Evolutionary conservation across 2,113 vertebrate species (phyloP).

Genomic region (Oreamnos americanus): DNA sequence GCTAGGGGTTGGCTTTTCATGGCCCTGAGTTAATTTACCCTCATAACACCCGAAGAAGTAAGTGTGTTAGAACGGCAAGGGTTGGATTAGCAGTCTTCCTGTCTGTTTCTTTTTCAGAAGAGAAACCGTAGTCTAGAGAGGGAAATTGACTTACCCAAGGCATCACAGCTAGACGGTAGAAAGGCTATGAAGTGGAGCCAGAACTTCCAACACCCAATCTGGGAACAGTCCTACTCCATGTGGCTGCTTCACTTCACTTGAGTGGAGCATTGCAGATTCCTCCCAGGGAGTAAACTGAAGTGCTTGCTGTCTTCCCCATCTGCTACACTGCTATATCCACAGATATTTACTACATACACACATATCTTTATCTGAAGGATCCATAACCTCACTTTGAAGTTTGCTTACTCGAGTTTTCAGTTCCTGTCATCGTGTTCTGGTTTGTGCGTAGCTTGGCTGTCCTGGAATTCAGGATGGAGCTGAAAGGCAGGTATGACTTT

Average conservation of each 20-base stretch:
- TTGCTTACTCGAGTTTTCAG: not conserved
- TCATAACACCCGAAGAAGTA: not conserved
- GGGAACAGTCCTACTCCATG: not conserved
- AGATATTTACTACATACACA: not conserved
- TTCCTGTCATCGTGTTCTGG: not conserved
- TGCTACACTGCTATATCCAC: rapidly evolving
- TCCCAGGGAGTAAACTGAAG: too few species aligned
- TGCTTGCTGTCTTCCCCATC: not conserved
- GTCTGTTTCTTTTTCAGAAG: not conserved
- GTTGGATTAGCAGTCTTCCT: not conserved
- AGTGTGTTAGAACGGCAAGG: not conserved
- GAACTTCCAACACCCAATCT: not conserved
- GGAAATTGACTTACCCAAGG: not conserved
- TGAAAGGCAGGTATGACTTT: not conserved
- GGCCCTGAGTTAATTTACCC: not conserved
- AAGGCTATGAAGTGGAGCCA: not conserved
- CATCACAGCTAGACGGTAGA: not conserved
- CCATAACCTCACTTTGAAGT: not conserved
- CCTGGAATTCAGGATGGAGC: not conserved
- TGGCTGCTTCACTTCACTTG: not conserved
- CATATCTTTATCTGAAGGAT: not conserved
- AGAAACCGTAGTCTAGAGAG: not conserved
- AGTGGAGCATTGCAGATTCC: not conserved
- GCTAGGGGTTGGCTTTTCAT: not conserved
- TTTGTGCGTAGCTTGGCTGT: not conserved